These are phyloP conservation scores for Cyrtodaria siliqua DNA, from an alignment of 2,888 invertebrate species.

Conservation along the genomic window DNA sequence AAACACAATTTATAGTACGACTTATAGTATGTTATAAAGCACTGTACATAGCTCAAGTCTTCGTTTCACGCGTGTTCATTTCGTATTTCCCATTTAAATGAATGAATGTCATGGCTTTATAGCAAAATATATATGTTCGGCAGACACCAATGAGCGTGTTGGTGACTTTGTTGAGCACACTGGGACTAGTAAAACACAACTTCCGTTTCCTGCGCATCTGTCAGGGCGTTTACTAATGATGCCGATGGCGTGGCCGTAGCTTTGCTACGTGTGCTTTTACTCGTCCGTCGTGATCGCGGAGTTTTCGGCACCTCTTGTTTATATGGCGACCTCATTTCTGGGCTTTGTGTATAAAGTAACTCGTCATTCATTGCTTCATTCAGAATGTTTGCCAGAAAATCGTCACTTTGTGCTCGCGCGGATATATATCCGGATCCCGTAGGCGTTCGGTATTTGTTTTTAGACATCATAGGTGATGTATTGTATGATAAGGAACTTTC, in stretches of 20 bases:
- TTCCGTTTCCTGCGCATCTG: conserved; percentile 9
- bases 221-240: conserved; percentile 30
- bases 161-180: too few relatives aligned
- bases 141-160: too few relatives aligned
- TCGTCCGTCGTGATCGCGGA: conserved; percentile 16
- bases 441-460: conserved; percentile 13
- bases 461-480: conserved; percentile 2
- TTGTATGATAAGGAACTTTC: conserved; percentile 21
- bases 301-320: conserved; percentile 29
- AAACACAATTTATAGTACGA: too few relatives aligned
- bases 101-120: too few relatives aligned
- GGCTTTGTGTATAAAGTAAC: conserved; percentile 50
- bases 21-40: too few relatives aligned
- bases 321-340: conserved; percentile 21
- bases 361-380: conserved; percentile 61
- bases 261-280: conserved; percentile 13
- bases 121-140: too few relatives aligned
- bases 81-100: too few relatives aligned
- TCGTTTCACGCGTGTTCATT: too few relatives aligned
- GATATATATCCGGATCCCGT: conserved; percentile 26
- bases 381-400: conserved; percentile 50
- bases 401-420: conserved; percentile 42
- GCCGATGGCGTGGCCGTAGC: conserved; percentile 2
- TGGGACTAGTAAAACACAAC: too few relatives aligned
- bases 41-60: too few relatives aligned